These are phyloP conservation scores for Odontocolon sp. DNA, from an alignment of 2,888 invertebrate genomes.

Conservation along the genomic window DNA sequence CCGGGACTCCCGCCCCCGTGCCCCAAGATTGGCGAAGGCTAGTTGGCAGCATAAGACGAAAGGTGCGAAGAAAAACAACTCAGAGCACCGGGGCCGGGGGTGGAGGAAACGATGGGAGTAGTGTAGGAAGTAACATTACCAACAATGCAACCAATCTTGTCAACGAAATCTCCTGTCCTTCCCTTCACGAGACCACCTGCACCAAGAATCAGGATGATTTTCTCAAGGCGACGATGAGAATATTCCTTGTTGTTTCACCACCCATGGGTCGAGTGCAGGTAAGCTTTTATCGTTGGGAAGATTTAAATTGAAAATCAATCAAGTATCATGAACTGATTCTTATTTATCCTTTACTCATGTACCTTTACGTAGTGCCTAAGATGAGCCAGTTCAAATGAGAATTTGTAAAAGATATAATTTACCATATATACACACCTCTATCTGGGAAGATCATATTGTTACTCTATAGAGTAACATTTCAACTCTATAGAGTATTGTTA, in stretches of 20 bases:
- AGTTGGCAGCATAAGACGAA: constrained; percentile 79
- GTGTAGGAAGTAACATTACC: background rate
- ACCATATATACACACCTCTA: no score
- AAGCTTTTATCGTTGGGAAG: constrained; percentile 62
- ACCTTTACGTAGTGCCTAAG: no score
- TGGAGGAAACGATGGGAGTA: background rate
- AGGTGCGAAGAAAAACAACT: constrained; percentile 75
- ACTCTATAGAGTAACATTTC: no score
- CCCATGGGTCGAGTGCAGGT: constrained; percentile 85
- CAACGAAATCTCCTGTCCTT: constrained; percentile 14
- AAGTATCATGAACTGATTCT: no score
- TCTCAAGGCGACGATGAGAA: constrained; percentile 88
- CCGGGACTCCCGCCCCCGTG: constrained; percentile 37
- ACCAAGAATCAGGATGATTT: constrained; percentile 85
- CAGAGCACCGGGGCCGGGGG: constrained; percentile 37
- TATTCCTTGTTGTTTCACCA: constrained; percentile 88
- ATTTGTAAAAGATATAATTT: no score
- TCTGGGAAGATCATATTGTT: no score
- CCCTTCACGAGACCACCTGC: constrained; percentile 64
- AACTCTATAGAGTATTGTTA: no score
- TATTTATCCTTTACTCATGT: no score
- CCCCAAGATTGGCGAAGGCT: constrained; percentile 79
- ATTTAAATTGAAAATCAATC: background rate
- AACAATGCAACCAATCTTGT: constrained; percentile 12
- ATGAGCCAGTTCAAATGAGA: no score